Conservation (phyloP, 2,888 invertebrate species). For the Diabrotica balteata region DNA sequence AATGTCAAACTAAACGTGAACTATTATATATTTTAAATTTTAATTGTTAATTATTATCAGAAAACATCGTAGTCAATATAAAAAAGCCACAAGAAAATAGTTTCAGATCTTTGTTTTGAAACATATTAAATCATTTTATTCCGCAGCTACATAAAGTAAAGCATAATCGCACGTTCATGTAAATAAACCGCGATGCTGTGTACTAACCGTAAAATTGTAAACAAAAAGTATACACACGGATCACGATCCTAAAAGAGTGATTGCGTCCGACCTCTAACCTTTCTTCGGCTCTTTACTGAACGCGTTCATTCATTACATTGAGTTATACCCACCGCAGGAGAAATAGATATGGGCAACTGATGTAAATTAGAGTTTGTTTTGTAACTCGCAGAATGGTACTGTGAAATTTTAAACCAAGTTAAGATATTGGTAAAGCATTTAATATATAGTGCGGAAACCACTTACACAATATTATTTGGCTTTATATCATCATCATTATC, state of each 20-base stretch:
- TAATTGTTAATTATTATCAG: too few relatives aligned
- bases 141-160: background rate
- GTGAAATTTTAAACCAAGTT: too few relatives aligned
- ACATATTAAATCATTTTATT: too few relatives aligned
- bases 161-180: background rate
- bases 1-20: too few relatives aligned
- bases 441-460: too few relatives aligned
- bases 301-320: conserved; percentile 10
- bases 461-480: too few relatives aligned
- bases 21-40: too few relatives aligned
- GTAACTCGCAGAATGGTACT: background rate
- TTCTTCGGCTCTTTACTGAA: conserved; percentile 1
- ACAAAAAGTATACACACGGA: background rate
- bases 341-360: background rate
- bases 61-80: too few relatives aligned
- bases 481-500: too few relatives aligned
- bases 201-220: conserved; percentile 3
- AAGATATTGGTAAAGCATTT: too few relatives aligned
- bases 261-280: conserved; percentile 14
- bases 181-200: background rate
- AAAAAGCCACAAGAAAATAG: too few relatives aligned
- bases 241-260: background rate
- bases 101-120: too few relatives aligned
- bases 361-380: background rate
- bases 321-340: conserved; percentile 1